Conservation (phyloP, 2,113 vertebrate genomes). For the Trogon melanurus region DNA sequence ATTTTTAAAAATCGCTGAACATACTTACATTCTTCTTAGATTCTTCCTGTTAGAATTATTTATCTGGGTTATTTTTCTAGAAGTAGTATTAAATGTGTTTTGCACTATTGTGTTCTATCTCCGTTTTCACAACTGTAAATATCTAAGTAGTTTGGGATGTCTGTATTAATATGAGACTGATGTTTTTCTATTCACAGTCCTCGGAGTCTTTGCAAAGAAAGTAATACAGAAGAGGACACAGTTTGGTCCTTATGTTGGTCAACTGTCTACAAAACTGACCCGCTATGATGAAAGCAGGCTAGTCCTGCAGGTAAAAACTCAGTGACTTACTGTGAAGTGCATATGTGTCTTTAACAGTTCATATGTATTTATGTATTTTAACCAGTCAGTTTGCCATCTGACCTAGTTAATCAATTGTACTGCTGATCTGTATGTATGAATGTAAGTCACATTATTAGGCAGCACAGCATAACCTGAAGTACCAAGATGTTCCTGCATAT, state of each 20-base stretch:
- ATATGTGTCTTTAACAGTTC: not conserved
- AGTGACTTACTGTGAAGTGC: not conserved
- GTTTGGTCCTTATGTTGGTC: slow-evolving; percentile 70
- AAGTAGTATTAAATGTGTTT: not conserved
- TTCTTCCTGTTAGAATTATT: not conserved
- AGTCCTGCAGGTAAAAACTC: slow-evolving; percentile 63
- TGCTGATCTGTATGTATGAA: not conserved
- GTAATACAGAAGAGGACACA: slow-evolving; percentile 71
- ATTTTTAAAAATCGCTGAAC: not conserved
- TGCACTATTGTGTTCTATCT: not conserved
- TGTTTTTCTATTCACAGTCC: slow-evolving; percentile 48
- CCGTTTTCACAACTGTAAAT: not conserved
- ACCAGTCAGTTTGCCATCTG: not conserved
- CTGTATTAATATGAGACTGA: not conserved
- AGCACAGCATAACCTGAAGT: not conserved
- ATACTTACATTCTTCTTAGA: not conserved
- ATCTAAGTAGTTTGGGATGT: not conserved
- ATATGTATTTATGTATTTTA: not conserved
- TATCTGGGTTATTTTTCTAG: not conserved
- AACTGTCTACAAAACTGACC: slow-evolving; percentile 63
- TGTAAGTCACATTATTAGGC: not conserved
- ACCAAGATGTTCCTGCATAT: not conserved
- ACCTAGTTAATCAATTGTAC: not conserved
- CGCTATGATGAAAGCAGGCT: slow-evolving; percentile 67
- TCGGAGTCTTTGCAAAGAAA: slow-evolving; percentile 70